Conservation (phyloP, 2,113 vertebrate genomes). For the Caranx ignobilis region DNA sequence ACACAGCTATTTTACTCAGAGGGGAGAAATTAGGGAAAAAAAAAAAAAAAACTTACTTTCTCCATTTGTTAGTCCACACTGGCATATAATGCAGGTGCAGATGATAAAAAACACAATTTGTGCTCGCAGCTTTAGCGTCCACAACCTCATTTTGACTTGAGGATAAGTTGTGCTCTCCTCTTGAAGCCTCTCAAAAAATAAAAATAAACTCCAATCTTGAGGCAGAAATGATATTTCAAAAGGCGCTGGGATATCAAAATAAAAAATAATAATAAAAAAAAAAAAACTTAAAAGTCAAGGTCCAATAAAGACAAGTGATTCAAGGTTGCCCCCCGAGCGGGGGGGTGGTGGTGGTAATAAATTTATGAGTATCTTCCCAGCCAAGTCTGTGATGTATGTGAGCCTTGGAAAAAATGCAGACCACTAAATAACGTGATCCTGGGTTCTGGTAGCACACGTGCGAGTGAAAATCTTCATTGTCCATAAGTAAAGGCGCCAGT, state of each 20-base stretch:
- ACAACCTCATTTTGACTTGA: constrained; percentile 79
- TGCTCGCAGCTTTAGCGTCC: constrained; percentile 71
- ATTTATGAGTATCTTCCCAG: constrained; percentile 54
- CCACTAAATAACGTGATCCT: constrained; percentile 82
- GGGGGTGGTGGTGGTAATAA: constrained; percentile 55
- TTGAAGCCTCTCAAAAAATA: constrained; percentile 36
- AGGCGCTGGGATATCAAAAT: constrained; percentile 44
- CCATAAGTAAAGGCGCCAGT: constrained; percentile 73
- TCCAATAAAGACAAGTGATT: constrained; percentile 41
- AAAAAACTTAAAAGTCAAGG: constrained; percentile 30
- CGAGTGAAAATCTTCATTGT: constrained; percentile 79
- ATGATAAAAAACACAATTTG: constrained; percentile 81
- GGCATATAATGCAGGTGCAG: constrained; percentile 77
- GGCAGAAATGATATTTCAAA: constrained; percentile 19
- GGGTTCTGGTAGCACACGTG: constrained; percentile 73
- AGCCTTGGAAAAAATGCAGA: constrained; percentile 46
- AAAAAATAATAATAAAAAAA: constrained; percentile 18
- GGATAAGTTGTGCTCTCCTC: constrained; percentile 50
- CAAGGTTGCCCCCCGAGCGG: constrained; percentile 55
- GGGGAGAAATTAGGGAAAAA: neutral
- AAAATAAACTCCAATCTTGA: constrained; percentile 37
- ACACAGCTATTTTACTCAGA: neutral
- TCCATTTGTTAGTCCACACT: constrained; percentile 81
- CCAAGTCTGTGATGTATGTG: constrained; percentile 43
- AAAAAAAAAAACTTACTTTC: constrained; percentile 83